Evolutionary conservation across 2,888 invertebrate species (phyloP).

Genomic region (Biston betularia): DNA sequence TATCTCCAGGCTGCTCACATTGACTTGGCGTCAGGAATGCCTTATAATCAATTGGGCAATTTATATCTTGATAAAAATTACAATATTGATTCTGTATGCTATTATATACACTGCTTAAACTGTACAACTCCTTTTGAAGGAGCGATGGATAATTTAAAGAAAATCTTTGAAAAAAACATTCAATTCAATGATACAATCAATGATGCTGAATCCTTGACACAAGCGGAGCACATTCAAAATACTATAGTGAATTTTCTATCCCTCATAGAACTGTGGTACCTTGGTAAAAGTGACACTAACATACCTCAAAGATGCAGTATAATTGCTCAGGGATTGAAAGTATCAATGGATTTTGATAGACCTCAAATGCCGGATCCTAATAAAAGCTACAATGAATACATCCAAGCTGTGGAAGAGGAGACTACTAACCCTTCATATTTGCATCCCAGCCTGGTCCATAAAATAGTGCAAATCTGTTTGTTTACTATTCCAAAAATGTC

Average conservation of each 20-base stretch:
- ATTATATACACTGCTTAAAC: constrained; percentile 94
- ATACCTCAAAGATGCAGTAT: constrained; percentile 89
- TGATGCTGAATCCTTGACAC: constrained; percentile 75
- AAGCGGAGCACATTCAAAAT: constrained; percentile 80
- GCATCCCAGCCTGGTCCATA: constrained; percentile 91
- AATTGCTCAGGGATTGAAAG: constrained; percentile 90
- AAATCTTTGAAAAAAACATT: constrained; percentile 89
- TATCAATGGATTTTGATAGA: constrained; percentile 87
- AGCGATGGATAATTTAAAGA: constrained; percentile 94
- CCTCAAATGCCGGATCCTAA: constrained; percentile 82
- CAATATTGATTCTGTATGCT: constrained; percentile 95
- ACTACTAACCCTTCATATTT: constrained; percentile 85
- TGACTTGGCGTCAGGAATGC: constrained; percentile 94
- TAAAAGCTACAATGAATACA: constrained; percentile 81
- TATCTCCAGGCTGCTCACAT: constrained; percentile 93
- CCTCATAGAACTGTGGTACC: constrained; percentile 88
- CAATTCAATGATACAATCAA: constrained; percentile 86
- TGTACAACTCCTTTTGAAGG: constrained; percentile 95
- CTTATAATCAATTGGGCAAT: constrained; percentile 97
- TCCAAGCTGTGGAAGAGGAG: constrained; percentile 81
- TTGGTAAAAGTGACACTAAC: constrained; percentile 87
- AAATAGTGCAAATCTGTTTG: constrained; percentile 92
- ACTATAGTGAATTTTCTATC: constrained; percentile 83
- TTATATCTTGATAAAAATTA: constrained; percentile 92
- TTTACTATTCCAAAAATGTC: constrained; percentile 92